Evolutionary conservation across 2,113 vertebrate species (phyloP), one percentile per base, ranked within the genome.

Genomic region (Alethe castanea): DNA sequence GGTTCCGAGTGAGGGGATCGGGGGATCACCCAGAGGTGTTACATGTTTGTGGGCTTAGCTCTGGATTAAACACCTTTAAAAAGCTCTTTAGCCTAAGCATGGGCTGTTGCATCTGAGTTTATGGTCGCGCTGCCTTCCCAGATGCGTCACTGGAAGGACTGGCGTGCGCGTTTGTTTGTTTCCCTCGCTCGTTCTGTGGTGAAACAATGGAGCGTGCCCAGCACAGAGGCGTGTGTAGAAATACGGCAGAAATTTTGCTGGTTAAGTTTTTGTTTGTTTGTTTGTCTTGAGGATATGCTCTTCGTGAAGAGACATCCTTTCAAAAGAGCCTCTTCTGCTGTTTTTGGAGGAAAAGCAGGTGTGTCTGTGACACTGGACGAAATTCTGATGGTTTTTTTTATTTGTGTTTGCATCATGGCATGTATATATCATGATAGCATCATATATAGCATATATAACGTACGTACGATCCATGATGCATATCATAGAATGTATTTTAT

Each of bases 211-310:
- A 52, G 54, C 8, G 2, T 56, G 61, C 19, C 28, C 4, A 2
- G 8, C 14, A 9, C 2, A 29, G 3, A 5, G 53, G 45, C 62
- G 25, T 14, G 11, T 29, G 5, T 12, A 6, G 19, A 60, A 19
- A 12, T 3, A 1, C 1, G 22, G 40, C 3, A 33, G 36, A 22
- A 24, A 5, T 62, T 5, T 36, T 20, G 42, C 40, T 38, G n/a
- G 2, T 73, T 25, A 24, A 29, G 20, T 12, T 31, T 59, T 48
- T 16, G 8, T 31, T 35, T 38, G 23, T 29, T 85, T 52, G 25
- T 35, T 29, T 52, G 25, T 33, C 24, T 25, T 33, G 22, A 52
- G 35, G 24, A 4, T 20, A 1, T 3, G 4, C 12, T 36, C 1
- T n/a, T 36, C 1, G 25, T 8, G 35, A 50, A 28, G n/a, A 66